Conservation (phyloP, 2,888 invertebrate species). For the Platerodrilus igneus region DNA sequence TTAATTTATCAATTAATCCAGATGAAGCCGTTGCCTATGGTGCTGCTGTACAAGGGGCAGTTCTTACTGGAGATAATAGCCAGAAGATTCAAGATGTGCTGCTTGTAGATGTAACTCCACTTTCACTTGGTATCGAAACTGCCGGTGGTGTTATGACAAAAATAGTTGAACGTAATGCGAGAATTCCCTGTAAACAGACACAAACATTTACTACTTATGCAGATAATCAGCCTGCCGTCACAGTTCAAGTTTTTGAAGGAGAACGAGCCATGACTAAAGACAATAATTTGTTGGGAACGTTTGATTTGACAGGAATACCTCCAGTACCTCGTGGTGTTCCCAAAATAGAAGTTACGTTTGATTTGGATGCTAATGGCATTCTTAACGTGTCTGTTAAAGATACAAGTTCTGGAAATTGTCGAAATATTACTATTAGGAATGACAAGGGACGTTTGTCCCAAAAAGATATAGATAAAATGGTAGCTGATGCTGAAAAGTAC, state of each 20-base stretch:
- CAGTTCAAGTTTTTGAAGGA: conserved; percentile 61
- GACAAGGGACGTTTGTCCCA: conserved; percentile 76
- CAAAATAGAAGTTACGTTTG: conserved; percentile 67
- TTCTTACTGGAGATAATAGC: conserved; percentile 51
- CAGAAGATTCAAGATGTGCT: conserved; percentile 69
- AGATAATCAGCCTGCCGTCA: conserved; percentile 62
- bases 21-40: conserved; percentile 46
- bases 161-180: conserved; percentile 55
- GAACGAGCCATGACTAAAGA: conserved; percentile 79
- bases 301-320: conserved; percentile 65
- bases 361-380: conserved; percentile 71
- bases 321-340: conserved; percentile 66
- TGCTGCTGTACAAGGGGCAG: conserved; percentile 43
- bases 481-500: conserved; percentile 67
- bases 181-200: conserved; percentile 55
- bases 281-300: conserved; percentile 65
- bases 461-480: conserved; percentile 76
- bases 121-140: conserved; percentile 73
- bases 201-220: conserved; percentile 63
- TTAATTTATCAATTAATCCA: conserved; percentile 44
- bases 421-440: conserved; percentile 73
- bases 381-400: conserved; percentile 56
- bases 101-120: conserved; percentile 62
- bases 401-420: conserved; percentile 51
- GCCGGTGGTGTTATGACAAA: conserved; percentile 76